Conservation (phyloP, 2,888 invertebrate species). For the Campoplex capitator region DNA sequence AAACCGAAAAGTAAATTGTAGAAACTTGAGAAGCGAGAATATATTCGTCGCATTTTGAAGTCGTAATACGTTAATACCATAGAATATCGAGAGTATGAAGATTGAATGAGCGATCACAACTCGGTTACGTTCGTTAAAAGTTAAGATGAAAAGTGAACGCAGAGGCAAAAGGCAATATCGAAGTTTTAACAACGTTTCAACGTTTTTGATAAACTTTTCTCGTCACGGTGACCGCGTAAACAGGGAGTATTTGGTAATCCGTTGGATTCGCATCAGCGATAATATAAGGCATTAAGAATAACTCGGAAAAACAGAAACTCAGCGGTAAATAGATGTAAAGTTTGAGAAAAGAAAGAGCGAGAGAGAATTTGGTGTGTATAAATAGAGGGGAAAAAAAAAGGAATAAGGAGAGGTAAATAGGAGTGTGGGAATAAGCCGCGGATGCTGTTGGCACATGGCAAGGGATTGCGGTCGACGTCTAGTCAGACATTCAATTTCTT, state of each 20-base stretch:
- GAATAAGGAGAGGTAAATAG: slow-evolving; percentile 16
- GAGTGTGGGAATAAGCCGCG: slow-evolving; percentile 41
- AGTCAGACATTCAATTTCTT: slow-evolving; percentile 50
- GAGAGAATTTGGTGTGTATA: neutral
- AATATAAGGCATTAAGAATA: neutral
- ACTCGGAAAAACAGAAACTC: neutral
- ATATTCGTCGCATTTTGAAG: no score
- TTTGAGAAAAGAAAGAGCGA: neutral
- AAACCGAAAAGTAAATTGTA: no score
- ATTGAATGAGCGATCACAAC: no score
- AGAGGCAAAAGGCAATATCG: neutral
- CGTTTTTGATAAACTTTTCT: neutral
- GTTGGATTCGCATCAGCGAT: neutral
- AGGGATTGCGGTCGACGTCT: slow-evolving; percentile 59
- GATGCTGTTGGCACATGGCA: slow-evolving; percentile 46
- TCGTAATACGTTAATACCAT: no score
- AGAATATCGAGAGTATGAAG: no score
- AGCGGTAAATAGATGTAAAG: neutral
- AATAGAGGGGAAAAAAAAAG: neutral
- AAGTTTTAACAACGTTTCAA: neutral
- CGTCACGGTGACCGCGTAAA: neutral
- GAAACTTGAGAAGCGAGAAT: no score
- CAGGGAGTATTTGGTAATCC: neutral
- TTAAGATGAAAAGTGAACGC: no score
- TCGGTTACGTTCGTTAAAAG: no score